Evolutionary conservation across 2,888 invertebrate genomes (phyloP), one percentile per base, ranked within the genome.

Genomic region (Nomada hirtipes): DNA sequence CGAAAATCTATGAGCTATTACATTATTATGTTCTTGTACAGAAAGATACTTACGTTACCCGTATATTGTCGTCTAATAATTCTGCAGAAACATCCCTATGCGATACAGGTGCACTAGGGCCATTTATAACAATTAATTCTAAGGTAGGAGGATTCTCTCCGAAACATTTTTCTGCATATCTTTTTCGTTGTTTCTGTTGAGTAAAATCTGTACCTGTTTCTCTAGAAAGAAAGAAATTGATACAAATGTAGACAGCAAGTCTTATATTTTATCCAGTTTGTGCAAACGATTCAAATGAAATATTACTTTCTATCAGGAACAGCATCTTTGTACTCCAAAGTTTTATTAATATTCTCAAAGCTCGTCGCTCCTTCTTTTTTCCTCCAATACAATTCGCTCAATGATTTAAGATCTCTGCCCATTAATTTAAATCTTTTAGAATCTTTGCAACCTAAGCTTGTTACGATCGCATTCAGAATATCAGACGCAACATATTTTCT

Each of bases 131-230:
- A 29, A 93, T 76, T 29, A 71, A 72, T 71, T 93, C 91, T 59
- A 93, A 83, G 57, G 67, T 89, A 13, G 92, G 91, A 59, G 91
- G 84, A 57, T 90, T 77, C 10, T 89, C 64, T 15, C 91, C 90
- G 60, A 91, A 92, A 86, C 89, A 90, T 68, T 86, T 82, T 36
- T 91, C 76, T 9, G 85, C 84, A 72, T 90, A 90, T 70, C 89
- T 84, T 78, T 79, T 86, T 20, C 92, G 85, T 26, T 91, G 88
- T 29, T 88, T 87, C 47, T 83, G 79, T 57, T 92, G 91, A 13
- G 91, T 90, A 73, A 90, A 93, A 82, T 93, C 89, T 64, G 90
- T 86, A 11, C 93, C 93, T 4, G 86, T 84, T 60, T 60, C 13
- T n/a, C 78, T 83, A 65, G 26, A 55, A 74, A 13, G 44, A 53